Evolutionary conservation across 1,140 invertebrate genomes (phyloP).

Genomic region (Leptopilina boulardi): DNA sequence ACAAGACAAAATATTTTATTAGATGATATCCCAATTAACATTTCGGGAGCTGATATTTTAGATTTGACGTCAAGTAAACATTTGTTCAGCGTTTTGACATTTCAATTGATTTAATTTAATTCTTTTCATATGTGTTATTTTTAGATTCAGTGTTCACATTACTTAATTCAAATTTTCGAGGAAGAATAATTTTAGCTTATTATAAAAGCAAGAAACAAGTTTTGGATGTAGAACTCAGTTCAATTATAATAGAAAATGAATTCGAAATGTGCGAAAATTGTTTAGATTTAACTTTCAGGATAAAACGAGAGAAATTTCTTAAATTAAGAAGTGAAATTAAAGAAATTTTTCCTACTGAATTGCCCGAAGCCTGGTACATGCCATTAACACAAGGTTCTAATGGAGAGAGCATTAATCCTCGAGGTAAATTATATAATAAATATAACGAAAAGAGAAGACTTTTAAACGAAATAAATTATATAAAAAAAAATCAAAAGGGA

Average conservation of each 20-base stretch:
- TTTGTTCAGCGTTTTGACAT: too few species aligned
- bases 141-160: not conserved
- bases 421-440: slow-evolving; percentile 31
- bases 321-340: not conserved
- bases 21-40: too few species aligned
- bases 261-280: not conserved
- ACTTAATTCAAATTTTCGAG: slow-evolving; percentile 23
- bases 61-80: too few species aligned
- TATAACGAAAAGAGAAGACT: slow-evolving; percentile 30
- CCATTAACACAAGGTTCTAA: not conserved
- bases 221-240: not conserved
- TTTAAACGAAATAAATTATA: slow-evolving; percentile 17
- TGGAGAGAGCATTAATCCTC: slow-evolving; percentile 23
- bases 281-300: not conserved
- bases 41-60: too few species aligned
- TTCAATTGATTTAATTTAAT: too few species aligned
- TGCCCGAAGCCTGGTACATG: slow-evolving; percentile 29
- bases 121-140: not conserved
- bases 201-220: slow-evolving; percentile 34
- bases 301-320: not conserved
- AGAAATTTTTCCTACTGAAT: slow-evolving; percentile 20
- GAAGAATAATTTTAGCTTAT: slow-evolving; percentile 11
- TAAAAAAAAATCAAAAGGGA: not conserved
- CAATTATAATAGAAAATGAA: not conserved
- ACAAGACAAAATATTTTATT: too few species aligned